These are phyloP conservation scores for Stenichneumon culpator DNA, from an alignment of 2,888 invertebrate species.

Conservation along the genomic window DNA sequence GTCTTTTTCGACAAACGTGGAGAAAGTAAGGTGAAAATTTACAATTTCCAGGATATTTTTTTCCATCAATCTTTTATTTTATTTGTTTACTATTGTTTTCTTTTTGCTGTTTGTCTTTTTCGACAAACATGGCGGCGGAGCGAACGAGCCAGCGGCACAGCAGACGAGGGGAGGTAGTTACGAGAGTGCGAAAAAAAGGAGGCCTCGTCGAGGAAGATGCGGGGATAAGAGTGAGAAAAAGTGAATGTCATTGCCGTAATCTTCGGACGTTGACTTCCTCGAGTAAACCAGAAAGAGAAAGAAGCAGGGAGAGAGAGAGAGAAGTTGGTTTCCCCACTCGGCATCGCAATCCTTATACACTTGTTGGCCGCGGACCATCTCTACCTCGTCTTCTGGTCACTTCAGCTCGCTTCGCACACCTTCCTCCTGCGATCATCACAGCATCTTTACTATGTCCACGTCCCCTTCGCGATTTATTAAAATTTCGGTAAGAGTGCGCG, in stretches of 20 bases:
- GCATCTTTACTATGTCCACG: background rate
- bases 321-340: slow-evolving; percentile 46
- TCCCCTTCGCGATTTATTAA: background rate
- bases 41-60: too few species aligned
- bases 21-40: too few species aligned
- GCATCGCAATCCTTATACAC: slow-evolving; percentile 55
- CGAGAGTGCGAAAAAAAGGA: slow-evolving; percentile 68
- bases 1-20: too few species aligned
- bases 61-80: background rate
- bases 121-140: slow-evolving; percentile 12
- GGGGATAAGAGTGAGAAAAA: slow-evolving; percentile 82
- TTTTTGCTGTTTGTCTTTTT: background rate
- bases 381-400: slow-evolving; percentile 56
- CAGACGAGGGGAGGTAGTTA: slow-evolving; percentile 24
- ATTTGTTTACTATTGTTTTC: background rate
- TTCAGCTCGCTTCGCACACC: slow-evolving; percentile 25
- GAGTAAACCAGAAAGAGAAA: slow-evolving; percentile 52
- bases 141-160: slow-evolving; percentile 48
- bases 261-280: slow-evolving; percentile 85
- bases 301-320: slow-evolving; percentile 19
- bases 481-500: background rate
- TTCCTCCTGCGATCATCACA: background rate
- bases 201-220: slow-evolving; percentile 74
- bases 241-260: slow-evolving; percentile 85
- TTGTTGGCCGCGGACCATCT: slow-evolving; percentile 64